Percentiles rank a stretch among this genome's conserved stretches.
Conservation (phyloP, 2,797 vertebrate genomes). For the Arnoldichthys spilopterus region DNA sequence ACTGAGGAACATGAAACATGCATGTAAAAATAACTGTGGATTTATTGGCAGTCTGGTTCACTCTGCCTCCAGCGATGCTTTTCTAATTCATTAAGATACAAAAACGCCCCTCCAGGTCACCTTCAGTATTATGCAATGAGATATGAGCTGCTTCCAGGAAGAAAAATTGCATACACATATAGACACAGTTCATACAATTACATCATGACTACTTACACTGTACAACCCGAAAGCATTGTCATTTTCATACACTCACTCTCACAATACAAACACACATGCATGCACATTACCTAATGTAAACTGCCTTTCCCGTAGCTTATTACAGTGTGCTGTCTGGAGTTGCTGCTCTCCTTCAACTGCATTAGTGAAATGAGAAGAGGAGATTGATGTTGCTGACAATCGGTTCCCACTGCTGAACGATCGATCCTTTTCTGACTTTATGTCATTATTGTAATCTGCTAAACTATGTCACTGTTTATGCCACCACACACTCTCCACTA, state of each 20-base stretch:
- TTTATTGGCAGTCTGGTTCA: slow-evolving; percentile 37
- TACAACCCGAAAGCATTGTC: background rate
- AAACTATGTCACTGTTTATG: slow-evolving; percentile 20
- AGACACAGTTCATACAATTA: slow-evolving; percentile 13
- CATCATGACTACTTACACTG: background rate
- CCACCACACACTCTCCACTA: slow-evolving; percentile 13
- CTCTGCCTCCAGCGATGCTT: background rate
- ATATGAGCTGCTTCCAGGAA: slow-evolving; percentile 36
- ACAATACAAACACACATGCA: slow-evolving; percentile 20
- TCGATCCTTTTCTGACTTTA: slow-evolving; percentile 46
- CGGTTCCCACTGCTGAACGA: slow-evolving; percentile 52
- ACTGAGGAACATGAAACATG: slow-evolving; percentile 9
- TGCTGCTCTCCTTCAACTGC: slow-evolving; percentile 51
- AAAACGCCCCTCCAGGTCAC: slow-evolving; percentile 23
- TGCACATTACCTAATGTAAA: slow-evolving; percentile 37
- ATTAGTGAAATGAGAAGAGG: slow-evolving; percentile 59
- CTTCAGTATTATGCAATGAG: slow-evolving; percentile 33
- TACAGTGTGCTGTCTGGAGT: slow-evolving; percentile 41
- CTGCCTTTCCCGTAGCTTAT: slow-evolving; percentile 34
- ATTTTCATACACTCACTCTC: slow-evolving; percentile 7
- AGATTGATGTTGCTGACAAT: slow-evolving; percentile 52
- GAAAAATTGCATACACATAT: slow-evolving; percentile 10
- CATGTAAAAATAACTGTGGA: slow-evolving; percentile 49
- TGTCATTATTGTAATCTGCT: slow-evolving; percentile 62
- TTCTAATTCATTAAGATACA: slow-evolving; percentile 48